Base-by-base conservation (phyloP, 64 coral and sea anemone genomes). In the Actinia equina region DNA sequence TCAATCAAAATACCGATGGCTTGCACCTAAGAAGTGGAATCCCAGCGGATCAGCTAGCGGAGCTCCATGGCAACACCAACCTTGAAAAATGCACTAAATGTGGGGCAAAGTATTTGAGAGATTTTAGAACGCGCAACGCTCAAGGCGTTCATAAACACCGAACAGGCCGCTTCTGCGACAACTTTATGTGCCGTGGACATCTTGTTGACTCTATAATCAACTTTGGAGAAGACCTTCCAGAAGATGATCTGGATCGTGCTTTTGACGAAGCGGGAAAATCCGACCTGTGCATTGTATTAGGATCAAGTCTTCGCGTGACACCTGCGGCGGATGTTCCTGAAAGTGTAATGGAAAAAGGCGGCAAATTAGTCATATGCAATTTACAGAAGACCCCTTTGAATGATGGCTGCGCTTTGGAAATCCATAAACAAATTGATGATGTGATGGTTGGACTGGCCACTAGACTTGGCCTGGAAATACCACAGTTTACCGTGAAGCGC, bases 371-470 rank as follows among this genome's bases (percentile, higher is more conserved):
- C 27, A 95, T 95, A 13, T 95, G 93, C 46, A 95, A 95, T 74
- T 86, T 95, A 63, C 93, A 95, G 62, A 95, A 95, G 70, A 95
- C 93, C 17, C 89, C 93, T 25, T 82, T 95, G 7, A 95, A 91
- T 89, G 22, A 26, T 22, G 53, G 59, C 8, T 88, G 93, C 82
- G 82, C 93, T 19, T 49, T 95, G 22, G 86, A 95, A 54, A 85
- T 95, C 83, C 93, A 95, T 85, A 87, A 86, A 11, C 87, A 95
- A 52, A 95, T 87, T 30, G 89, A 95, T 70, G 82, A 83, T 9
- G 89, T 95, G 6, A 95, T 95, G 93, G 70, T 20, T n/a, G 89
- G 93, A 37, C 71, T 95, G 41, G 64, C 91, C 85, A 43, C 82
- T 44, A 95, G 89, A 59, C 69, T 95, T 84, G 86, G 76, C 13